These are phyloP conservation scores for Pseudopipra pipra DNA, from an alignment of 2,113 vertebrate genomes.

Conservation along the genomic window DNA sequence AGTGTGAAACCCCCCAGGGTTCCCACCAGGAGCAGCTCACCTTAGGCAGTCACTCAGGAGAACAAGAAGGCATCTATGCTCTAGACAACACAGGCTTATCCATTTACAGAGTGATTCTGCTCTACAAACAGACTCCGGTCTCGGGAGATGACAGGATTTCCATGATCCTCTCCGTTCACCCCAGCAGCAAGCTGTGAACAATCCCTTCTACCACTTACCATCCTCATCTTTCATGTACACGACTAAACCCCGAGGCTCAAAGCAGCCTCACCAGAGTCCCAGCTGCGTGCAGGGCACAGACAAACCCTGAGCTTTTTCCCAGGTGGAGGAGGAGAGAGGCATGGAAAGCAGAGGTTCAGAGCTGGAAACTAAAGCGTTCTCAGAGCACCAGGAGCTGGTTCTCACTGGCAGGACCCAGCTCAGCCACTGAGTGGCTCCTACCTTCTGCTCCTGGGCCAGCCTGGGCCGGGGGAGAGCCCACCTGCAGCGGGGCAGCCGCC, in stretches of 20 bases:
- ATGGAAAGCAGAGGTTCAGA: not conserved
- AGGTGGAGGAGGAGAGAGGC: not conserved
- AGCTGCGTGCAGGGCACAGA: not conserved
- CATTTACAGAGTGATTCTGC: not conserved
- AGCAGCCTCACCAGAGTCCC: not conserved
- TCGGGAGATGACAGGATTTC: not conserved
- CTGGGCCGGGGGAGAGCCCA: not conserved
- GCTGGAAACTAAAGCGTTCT: not conserved
- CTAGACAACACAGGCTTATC: not conserved
- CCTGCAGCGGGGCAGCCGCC: constrained; percentile 27
- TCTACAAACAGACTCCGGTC: not conserved
- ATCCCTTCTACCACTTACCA: not conserved
- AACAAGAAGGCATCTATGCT: not conserved
- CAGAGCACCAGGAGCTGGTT: not conserved
- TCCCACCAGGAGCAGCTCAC: not conserved
- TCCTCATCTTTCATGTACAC: not conserved
- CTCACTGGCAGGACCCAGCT: not conserved
- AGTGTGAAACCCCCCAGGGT: not conserved
- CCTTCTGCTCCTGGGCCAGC: constrained; percentile 61
- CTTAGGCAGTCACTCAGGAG: not conserved
- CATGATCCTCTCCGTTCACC: not conserved
- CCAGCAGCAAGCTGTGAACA: constrained; percentile 15
- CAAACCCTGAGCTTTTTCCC: not conserved
- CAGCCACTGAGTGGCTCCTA: constrained; percentile 1
- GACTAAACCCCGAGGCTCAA: not conserved